Evolutionary conservation across 2,888 invertebrate genomes (phyloP), one percentile per base, ranked within the genome.

Genomic region (Linnaemya vulpina): DNA sequence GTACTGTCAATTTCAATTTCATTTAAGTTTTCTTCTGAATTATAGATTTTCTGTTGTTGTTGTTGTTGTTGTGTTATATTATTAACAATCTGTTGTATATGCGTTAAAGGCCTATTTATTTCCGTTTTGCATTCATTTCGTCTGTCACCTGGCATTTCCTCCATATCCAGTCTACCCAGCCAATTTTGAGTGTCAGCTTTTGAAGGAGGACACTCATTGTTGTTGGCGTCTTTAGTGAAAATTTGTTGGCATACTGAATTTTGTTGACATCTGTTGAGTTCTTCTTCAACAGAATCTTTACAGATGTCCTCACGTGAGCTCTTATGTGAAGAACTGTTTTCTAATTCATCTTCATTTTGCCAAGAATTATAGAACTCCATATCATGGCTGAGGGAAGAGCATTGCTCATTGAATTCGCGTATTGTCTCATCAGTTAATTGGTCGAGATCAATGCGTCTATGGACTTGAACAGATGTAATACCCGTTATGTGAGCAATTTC

Each of bases 401-500:
- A 90, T 22, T 91, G 90, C 20, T 91, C 91, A 38, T 90, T 89
- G 30, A 91, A 89, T 55, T 91, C 90, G 5, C 91, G 88, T 71
- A 91, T 91, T 70, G 92, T 90, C 84, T 90, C 89, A 77, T 91
- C 91, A 43, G 91, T 91, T 62, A 92, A 77, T 86, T 92, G 91
- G 75, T 92, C 92, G 15, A 92, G 88, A 88, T 92, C 92, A 87
- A 91, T 90, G 70, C 90, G 89, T 20, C 90, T 87, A 15, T 84
- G 92, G 73, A 92, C 90, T 86, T 92, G 91, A 43, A 90, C 92
- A 1, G 90, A 88, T 4, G 92, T 92, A 58, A 90, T 91, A 55
- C 92, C 92, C 0, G 92, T 91, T n/a, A 92, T 91, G 70, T 92
- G 92, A 1, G 94, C 93, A 55, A 94, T 94, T 90, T 95, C 95